Conservation (phyloP, 2,888 invertebrate species). For the Mythimna ferrago region DNA sequence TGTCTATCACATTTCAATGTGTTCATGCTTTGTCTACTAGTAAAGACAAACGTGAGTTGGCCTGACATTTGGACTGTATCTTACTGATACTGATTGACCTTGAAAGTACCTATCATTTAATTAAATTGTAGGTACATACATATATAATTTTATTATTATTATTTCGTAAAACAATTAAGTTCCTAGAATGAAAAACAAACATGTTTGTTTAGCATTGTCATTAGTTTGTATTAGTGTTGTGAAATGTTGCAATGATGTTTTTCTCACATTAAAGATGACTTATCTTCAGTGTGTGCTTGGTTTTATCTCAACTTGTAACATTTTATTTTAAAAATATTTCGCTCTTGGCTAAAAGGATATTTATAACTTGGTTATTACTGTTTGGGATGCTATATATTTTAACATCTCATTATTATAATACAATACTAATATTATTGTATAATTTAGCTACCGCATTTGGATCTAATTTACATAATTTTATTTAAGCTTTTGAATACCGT, state of each 20-base stretch:
- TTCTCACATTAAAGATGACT: conserved; percentile 7
- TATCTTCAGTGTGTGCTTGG: background rate
- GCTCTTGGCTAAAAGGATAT: background rate
- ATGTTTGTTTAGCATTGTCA: conserved; percentile 27
- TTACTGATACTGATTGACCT: conserved; percentile 53
- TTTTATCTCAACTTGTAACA: background rate
- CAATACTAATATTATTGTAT: background rate
- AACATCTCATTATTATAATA: background rate
- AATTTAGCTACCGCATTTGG: background rate
- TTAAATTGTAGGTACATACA: conserved; percentile 46
- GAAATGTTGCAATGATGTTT: conserved; percentile 10
- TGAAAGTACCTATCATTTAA: conserved; percentile 30
- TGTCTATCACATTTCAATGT: conserved; percentile 53
- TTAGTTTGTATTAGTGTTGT: conserved; percentile 23
- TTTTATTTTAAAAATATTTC: background rate
- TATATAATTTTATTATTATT: conserved; percentile 62
- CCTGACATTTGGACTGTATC: conserved; percentile 40
- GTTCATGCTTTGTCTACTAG: conserved; percentile 61
- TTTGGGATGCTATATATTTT: background rate
- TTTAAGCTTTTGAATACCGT: background rate
- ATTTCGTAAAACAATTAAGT: conserved; percentile 43
- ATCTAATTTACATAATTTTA: conserved; percentile 7
- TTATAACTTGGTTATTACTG: background rate
- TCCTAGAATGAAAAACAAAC: conserved; percentile 30
- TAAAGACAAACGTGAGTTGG: conserved; percentile 9